Evolutionary conservation across 1,140 invertebrate genomes (phyloP), one percentile per base, ranked within the genome.

Genomic region (Brachionus calyciflorus): DNA sequence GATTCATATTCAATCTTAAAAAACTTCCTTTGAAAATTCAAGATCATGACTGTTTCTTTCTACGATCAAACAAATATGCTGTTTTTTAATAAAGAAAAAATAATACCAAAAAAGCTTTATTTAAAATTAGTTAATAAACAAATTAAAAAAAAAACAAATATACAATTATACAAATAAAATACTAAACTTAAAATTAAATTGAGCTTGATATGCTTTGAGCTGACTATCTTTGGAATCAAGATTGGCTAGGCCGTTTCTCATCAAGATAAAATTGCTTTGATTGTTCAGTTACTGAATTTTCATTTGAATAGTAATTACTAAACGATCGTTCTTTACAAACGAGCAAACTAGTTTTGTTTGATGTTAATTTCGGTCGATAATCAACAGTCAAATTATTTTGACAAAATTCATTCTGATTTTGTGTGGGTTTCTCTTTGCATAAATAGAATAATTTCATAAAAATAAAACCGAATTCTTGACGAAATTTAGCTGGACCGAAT

Each of bases 401-500:
- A 60, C 28, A 6, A 7, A 19, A 19, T 60, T 60, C 19, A 7
- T n/a, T 17, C 19, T 60, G n/a, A 10, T 14, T 41, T 14, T 7
- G 30, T 28, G 9, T 7, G 12, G 19, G 10, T 0, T 55, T 28
- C 9, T 7, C 33, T 19, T 37, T 40, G 55, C 55, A 60, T 37
- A 33, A 28, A 33, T 60, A 19, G 0, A 65, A 46, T 9, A 65
- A 4, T 21, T 65, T 65, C 40, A 65, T 65, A 30, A 73, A 73
- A 17, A 73, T 73, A 21, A 73, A 51, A n/a, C 37, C 30, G 51
- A 73, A 73, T 41, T 73, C 46, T 73, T 73, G 46, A 6, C 69
- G 10, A 55, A 73, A 73, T 30, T 73, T 73, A 28, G 30, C 69
- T 19, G 69, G 69, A 37, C 69, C 69, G 33, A 73, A 55, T 12